Conservation (phyloP, 2,888 invertebrate species). For the Platerodrilus igneus region DNA sequence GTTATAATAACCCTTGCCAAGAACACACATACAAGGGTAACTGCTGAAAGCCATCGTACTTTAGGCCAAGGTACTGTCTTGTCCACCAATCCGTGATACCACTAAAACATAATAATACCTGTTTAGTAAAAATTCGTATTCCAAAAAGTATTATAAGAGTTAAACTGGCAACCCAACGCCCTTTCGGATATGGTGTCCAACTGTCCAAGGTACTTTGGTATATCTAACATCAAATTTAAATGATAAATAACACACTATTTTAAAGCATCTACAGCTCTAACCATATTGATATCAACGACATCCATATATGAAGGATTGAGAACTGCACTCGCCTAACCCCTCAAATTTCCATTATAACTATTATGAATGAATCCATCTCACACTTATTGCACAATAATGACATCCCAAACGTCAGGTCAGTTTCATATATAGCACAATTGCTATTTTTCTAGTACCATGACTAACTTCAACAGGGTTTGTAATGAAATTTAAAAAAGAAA, state of each 20-base stretch:
- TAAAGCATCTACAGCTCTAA: conserved; percentile 13
- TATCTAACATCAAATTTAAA: conserved; percentile 50
- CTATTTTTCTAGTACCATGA: too few relatives aligned
- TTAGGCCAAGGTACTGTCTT: conserved; percentile 49
- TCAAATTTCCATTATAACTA: too few relatives aligned
- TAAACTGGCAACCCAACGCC: conserved; percentile 75
- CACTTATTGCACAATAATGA: too few relatives aligned
- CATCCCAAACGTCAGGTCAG: too few relatives aligned
- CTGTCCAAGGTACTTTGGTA: conserved; percentile 82
- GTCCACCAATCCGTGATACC: conserved; percentile 51
- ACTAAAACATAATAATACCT: conserved; percentile 59
- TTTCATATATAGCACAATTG: too few relatives aligned
- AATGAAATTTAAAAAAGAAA: too few relatives aligned
- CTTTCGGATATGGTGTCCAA: conserved; percentile 77
- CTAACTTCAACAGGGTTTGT: too few relatives aligned
- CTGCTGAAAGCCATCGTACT: conserved; percentile 45
- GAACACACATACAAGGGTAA: conserved; percentile 45
- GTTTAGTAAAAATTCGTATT: conserved; percentile 74
- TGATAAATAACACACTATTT: conserved; percentile 2
- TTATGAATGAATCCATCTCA: too few relatives aligned
- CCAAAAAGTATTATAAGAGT: conserved; percentile 69
- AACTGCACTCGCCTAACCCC: too few relatives aligned
- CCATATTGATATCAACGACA: too few relatives aligned
- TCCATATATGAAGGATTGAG: too few relatives aligned
- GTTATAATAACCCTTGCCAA: conserved; percentile 47